Conservation (phyloP, 1,140 invertebrate species). For the Watersipora subatra region DNA sequence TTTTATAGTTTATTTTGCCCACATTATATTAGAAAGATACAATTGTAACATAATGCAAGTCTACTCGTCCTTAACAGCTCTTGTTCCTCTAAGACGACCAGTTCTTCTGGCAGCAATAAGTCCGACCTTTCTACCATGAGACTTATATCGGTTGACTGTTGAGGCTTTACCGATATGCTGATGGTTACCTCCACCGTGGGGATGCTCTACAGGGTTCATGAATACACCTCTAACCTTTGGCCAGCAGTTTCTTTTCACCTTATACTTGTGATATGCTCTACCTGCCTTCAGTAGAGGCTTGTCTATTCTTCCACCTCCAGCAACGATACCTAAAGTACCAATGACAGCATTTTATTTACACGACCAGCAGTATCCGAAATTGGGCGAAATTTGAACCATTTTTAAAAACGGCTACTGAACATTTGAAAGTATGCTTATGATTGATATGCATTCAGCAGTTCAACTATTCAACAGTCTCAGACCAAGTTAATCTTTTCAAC, state of each 20-base stretch:
- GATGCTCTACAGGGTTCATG: conserved; percentile 89
- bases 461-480: no score
- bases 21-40: no score
- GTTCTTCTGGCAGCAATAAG: conserved; percentile 99
- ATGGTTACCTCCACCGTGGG: conserved; percentile 99
- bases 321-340: conserved; percentile 65
- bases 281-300: conserved; percentile 98
- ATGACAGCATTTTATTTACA: conserved; percentile 2
- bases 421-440: no score
- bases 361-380: no score
- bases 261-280: conserved; percentile 97
- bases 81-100: conserved; percentile 83
- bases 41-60: no score
- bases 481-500: no score
- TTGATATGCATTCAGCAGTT: no score
- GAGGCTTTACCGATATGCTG: conserved; percentile 99
- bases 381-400: no score
- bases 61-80: conserved; percentile 20
- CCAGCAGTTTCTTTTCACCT: conserved; percentile 99
- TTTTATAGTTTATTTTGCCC: no score
- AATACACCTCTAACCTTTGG: conserved; percentile 64
- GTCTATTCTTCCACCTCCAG: conserved; percentile 97
- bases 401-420: no score
- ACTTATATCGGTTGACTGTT: conserved; percentile 92
- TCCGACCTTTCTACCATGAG: conserved; percentile 98